Percentiles rank a stretch among this genome's conserved stretches.
phyloP scores from a whole-genome alignment of 2,113 vertebrate species.

The Bubalus kerabau region DNA sequence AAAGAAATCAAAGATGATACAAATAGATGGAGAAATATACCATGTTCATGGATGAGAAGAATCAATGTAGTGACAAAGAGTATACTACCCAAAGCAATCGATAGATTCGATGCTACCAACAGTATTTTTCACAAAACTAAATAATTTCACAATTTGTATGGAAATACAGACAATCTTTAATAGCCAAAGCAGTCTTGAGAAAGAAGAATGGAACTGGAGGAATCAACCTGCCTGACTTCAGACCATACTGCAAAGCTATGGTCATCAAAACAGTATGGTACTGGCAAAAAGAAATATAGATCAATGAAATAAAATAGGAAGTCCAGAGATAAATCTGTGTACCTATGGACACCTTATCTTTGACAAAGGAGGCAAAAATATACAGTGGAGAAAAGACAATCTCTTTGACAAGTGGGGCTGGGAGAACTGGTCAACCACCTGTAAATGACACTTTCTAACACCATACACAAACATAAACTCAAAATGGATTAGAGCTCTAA shows the following conservation, averaged over 20 bases:
- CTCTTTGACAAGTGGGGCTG: neutral
- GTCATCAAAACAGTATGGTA: neutral
- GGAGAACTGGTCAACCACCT: neutral
- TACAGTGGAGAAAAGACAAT: neutral
- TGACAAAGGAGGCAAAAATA: neutral
- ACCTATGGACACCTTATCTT: neutral
- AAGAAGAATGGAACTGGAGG: neutral
- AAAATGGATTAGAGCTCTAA: neutral
- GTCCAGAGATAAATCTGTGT: neutral
- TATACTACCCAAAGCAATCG: neutral
- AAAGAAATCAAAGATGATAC: neutral
- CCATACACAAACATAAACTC: neutral
- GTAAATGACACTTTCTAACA: neutral
- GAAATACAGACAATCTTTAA: neutral
- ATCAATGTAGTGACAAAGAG: neutral
- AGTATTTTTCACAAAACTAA: neutral
- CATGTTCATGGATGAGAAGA: neutral
- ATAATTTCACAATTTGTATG: neutral
- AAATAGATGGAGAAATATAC: neutral
- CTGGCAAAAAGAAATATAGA: neutral
- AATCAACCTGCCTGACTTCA: neutral
- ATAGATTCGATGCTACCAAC: neutral
- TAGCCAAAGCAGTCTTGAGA: neutral
- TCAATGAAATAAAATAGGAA: neutral
- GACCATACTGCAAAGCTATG: neutral